These are phyloP conservation scores for Lumbricus terrestris DNA, from an alignment of 2,888 invertebrate genomes.

Conservation along the genomic window DNA sequence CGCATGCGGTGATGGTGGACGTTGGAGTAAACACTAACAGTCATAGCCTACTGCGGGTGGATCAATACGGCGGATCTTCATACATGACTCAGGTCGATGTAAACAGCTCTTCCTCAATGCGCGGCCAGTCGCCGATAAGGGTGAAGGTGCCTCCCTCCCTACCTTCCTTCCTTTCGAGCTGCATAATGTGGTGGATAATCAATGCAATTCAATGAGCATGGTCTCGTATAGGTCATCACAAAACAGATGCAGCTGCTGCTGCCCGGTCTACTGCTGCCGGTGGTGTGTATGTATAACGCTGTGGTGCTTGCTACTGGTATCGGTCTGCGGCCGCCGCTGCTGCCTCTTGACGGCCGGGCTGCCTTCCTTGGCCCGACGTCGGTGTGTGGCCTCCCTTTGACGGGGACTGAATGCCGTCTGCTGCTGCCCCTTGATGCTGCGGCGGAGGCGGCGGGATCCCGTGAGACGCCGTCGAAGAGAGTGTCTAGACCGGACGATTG, in stretches of 20 bases:
- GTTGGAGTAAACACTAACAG: background rate
- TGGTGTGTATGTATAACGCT: background rate
- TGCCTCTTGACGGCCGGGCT: background rate
- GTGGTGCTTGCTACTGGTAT: background rate
- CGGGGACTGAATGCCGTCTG: background rate
- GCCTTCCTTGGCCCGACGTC: constrained; percentile 3
- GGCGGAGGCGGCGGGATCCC: background rate
- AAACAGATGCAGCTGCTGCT: background rate
- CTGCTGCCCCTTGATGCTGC: background rate
- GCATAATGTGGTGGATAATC: background rate
- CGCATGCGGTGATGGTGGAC: background rate
- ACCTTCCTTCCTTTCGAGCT: background rate
- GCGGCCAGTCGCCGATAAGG: background rate
- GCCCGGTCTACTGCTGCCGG: background rate
- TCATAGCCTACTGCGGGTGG: background rate
- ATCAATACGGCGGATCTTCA: background rate
- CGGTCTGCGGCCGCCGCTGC: background rate
- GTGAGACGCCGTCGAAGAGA: background rate
- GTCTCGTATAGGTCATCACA: background rate
- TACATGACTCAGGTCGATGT: background rate
- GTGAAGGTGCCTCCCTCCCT: background rate
- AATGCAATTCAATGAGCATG: background rate
- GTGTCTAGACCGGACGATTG: background rate
- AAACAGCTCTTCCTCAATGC: background rate
- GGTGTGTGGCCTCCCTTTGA: background rate